Base-by-base conservation (phyloP, 2,113 vertebrate genomes). In the Phaetusa simplex region DNA sequence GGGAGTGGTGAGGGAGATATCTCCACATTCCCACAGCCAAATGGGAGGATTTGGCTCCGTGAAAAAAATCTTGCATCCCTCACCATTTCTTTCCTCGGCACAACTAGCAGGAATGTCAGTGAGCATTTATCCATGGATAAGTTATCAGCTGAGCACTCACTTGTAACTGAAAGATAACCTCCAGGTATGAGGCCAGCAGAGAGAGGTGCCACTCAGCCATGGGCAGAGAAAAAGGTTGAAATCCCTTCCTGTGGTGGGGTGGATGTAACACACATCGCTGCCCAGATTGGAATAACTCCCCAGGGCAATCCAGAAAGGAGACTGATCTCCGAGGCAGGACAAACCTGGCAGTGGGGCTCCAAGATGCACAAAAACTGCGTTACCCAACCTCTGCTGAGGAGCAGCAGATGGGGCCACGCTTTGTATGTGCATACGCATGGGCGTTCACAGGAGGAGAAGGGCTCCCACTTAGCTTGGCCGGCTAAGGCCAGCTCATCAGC, bases 111-210 rank as follows among this genome's bases (percentile, higher is more conserved):
- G 42, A 77, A 77, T 15, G 21, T 61, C 88, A 92, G 67, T 34
- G 78, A 93, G 34, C 53, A 66, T 82, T 95, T 66, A 50, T 38
- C 53, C 14, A 8, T 22, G 59, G 72, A 30, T 59, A 76, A 88
- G 14, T 32, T 66, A n/a, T 10, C 0, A 0, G 10, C 72, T 38
- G 59, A 73, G 32, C 5, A 6, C 13, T 72, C 62, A n/a, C 20
- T 18, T 76, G 36, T 62, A 69, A 32, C 5, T 65, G 65, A 65
- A 74, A 34, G 14, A 30, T 71, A 88, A 43, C 49, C 45, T 82
- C n/a, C 73, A 71, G 79, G 29, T 43, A 7, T 64, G 52, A 74
- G 79, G 82, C 62, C 42, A 82, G 61, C 82, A 71, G 59, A 72
- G 61, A 55, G 40, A 40, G 23, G n/a, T 78, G 34, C 82, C 82